A percentile compares a stretch with the other conserved stretches of the same genome.
Evolutionary conservation across 1,140 invertebrate genomes (phyloP).

Genomic region (Pachyrhynchus sulphureomaculatus): DNA sequence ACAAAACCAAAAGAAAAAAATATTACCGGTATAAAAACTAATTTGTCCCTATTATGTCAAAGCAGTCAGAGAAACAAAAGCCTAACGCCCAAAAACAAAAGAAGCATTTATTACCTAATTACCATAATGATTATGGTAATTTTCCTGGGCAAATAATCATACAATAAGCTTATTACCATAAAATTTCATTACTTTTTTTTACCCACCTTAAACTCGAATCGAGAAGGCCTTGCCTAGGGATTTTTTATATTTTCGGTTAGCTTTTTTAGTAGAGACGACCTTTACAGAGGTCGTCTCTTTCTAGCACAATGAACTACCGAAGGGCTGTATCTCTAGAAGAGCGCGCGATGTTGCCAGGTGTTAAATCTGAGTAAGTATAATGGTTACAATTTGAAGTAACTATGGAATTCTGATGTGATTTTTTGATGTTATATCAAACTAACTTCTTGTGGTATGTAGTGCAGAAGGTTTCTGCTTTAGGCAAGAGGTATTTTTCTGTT

Average conservation of each 20-base stretch:
- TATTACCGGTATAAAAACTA: neutral
- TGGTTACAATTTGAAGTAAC: too few species aligned
- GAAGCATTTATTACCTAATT: constrained; percentile 32
- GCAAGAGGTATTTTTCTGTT: too few species aligned
- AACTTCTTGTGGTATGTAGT: too few species aligned
- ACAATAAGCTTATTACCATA: constrained; percentile 30
- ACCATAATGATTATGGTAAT: constrained; percentile 33
- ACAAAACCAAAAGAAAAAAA: too few species aligned
- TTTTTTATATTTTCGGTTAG: neutral
- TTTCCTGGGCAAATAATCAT: constrained; percentile 30
- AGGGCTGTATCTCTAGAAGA: neutral
- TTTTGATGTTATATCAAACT: too few species aligned
- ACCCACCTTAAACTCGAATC: constrained; percentile 21
- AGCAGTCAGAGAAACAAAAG: constrained; percentile 21
- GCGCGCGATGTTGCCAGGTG: too few species aligned
- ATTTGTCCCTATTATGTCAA: constrained; percentile 26
- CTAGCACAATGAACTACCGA: neutral
- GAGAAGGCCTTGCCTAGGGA: neutral
- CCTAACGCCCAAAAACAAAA: constrained; percentile 24
- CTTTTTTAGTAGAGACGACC: neutral
- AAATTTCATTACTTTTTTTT: constrained; percentile 21
- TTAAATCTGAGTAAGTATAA: too few species aligned
- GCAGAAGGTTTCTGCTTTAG: too few species aligned
- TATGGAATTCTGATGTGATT: too few species aligned
- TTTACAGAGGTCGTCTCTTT: neutral